Percentiles rank a stretch among this genome's conserved stretches.
Evolutionary conservation across 2,888 invertebrate genomes (phyloP).

Genomic region (Pardosa pseudoannulata): DNA sequence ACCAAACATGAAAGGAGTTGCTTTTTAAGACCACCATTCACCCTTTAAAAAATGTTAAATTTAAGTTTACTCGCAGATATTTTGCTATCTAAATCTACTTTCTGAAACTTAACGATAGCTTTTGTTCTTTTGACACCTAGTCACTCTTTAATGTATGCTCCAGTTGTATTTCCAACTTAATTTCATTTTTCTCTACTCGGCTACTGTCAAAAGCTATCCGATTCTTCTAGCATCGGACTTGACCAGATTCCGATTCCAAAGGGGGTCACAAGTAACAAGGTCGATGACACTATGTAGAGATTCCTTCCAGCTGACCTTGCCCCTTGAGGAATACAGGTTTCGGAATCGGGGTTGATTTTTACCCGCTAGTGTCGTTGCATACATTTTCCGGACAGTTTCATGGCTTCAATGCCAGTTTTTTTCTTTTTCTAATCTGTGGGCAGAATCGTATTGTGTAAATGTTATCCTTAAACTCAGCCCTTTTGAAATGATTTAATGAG

Average conservation of each 20-base stretch:
- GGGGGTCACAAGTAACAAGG: slow-evolving; percentile 62
- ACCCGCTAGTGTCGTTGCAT: slow-evolving; percentile 37
- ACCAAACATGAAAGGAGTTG: too few species aligned
- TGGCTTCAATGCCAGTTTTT: neutral
- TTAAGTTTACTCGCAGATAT: too few species aligned
- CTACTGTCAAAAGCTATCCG: too few species aligned
- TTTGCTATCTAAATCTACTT: too few species aligned
- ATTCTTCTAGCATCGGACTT: neutral
- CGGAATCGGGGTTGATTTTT: slow-evolving; percentile 63
- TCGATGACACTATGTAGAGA: slow-evolving; percentile 53
- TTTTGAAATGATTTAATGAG: neutral
- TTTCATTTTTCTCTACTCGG: neutral
- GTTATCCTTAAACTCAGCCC: neutral
- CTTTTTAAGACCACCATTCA: too few species aligned
- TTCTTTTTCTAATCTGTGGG: neutral
- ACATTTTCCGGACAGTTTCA: neutral
- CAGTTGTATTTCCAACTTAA: neutral
- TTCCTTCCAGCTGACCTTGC: slow-evolving; percentile 67
- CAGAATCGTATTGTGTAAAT: neutral
- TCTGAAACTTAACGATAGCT: too few species aligned
- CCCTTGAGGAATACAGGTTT: slow-evolving; percentile 63
- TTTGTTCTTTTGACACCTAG: too few species aligned
- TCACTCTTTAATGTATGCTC: too few species aligned
- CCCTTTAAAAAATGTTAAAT: too few species aligned
- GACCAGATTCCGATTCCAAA: slow-evolving; percentile 26